These are phyloP conservation scores for Labia minor DNA, from an alignment of 2,888 invertebrate species.

Conservation along the genomic window DNA sequence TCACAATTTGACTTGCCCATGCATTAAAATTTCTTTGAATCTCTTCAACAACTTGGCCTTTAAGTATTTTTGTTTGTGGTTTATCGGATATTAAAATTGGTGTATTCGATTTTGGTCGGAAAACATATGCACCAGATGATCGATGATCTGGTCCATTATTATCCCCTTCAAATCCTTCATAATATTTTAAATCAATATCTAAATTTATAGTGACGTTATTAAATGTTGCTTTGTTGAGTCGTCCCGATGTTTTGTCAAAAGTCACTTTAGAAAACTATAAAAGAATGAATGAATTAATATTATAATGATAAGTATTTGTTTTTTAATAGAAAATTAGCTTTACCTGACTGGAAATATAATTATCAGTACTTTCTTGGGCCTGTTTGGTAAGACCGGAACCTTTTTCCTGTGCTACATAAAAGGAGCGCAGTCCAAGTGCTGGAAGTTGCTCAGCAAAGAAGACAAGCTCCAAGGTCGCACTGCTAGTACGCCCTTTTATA, in stretches of 20 bases:
- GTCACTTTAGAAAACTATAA: background rate
- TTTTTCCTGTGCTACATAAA: conserved; percentile 23
- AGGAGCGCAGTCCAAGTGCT: conserved; percentile 30
- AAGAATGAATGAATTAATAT: background rate
- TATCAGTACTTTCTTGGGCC: background rate
- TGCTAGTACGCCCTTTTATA: conserved; percentile 34
- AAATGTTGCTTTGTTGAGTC: background rate
- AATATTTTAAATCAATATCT: conserved; percentile 37
- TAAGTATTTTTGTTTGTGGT: background rate
- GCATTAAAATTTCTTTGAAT: background rate
- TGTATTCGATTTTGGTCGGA: background rate
- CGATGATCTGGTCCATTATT: background rate
- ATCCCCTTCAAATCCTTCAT: conserved; percentile 31
- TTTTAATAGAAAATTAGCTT: background rate
- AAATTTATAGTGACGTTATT: background rate
- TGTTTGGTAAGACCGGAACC: background rate
- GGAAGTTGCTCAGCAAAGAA: conserved; percentile 33
- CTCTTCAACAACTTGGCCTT: background rate
- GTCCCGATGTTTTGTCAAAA: background rate
- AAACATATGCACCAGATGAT: background rate
- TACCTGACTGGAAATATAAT: background rate
- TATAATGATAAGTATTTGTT: background rate
- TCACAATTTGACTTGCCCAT: conserved; percentile 20
- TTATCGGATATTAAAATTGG: background rate
- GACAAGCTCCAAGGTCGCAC: conserved; percentile 34